Evolutionary conservation across 2,113 vertebrate species (phyloP).

Genomic region (Synchiropus splendidus): DNA sequence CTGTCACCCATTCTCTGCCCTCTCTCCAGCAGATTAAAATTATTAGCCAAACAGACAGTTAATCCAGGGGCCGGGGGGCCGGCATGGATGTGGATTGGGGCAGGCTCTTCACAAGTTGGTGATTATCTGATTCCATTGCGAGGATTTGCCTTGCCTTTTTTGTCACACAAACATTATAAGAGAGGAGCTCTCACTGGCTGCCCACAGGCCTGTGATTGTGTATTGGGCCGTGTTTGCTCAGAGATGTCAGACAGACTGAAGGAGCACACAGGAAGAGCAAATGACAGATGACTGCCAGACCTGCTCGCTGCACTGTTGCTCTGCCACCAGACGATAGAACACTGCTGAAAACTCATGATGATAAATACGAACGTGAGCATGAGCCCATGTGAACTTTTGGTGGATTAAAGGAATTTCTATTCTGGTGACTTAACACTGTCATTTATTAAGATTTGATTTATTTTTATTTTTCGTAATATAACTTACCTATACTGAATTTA

Average conservation of each 20-base stretch:
- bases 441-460: too few species aligned
- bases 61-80: constrained; percentile 54
- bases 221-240: constrained; percentile 68
- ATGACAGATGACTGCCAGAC: constrained; percentile 67
- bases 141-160: constrained; percentile 78
- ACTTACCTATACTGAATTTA: too few species aligned
- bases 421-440: too few species aligned
- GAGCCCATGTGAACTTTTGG: too few species aligned
- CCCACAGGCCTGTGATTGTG: constrained; percentile 58
- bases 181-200: constrained; percentile 62
- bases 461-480: too few species aligned
- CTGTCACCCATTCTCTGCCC: constrained; percentile 51
- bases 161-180: constrained; percentile 85
- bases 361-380: background rate
- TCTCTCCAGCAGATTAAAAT: constrained; percentile 71
- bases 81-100: constrained; percentile 79
- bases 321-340: too few species aligned
- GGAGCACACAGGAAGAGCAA: constrained; percentile 65
- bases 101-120: constrained; percentile 80
- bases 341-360: too few species aligned
- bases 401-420: too few species aligned
- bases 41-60: constrained; percentile 78
- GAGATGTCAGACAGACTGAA: constrained; percentile 74
- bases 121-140: constrained; percentile 80
- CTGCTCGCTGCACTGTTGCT: constrained; percentile 3